These are phyloP conservation scores for Thunnus thynnus DNA, from an alignment of 2,113 vertebrate genomes.

Conservation along the genomic window DNA sequence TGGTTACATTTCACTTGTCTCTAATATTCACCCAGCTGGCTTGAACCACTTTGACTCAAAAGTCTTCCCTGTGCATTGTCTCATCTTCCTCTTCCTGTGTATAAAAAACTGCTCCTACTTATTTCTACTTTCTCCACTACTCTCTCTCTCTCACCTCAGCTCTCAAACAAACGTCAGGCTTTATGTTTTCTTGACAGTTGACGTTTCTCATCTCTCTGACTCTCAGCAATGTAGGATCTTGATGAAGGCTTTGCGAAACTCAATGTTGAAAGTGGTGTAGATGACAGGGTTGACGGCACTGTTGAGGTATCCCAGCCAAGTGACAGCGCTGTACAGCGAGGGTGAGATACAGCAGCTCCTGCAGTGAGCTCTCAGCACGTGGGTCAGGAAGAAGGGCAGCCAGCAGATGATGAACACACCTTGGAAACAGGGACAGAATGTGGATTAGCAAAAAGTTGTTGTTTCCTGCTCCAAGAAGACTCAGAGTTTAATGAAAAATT, in stretches of 20 bases:
- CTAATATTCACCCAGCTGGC: neutral
- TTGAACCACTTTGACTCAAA: neutral
- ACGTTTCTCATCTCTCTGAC: neutral
- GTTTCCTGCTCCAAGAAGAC: neutral
- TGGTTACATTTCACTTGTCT: neutral
- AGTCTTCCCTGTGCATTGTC: neutral
- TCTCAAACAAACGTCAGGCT: neutral
- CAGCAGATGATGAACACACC: conserved; percentile 88
- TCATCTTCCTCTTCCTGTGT: neutral
- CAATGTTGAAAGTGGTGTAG: conserved; percentile 88
- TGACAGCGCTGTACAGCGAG: conserved; percentile 84
- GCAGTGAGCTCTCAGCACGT: conserved; percentile 86
- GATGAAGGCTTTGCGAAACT: conserved; percentile 86
- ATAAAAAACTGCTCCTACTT: neutral
- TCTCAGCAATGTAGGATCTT: conserved; percentile 86
- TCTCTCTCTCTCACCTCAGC: neutral
- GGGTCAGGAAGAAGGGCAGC: conserved; percentile 87
- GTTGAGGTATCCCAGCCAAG: conserved; percentile 86
- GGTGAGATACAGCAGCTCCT: conserved; percentile 83
- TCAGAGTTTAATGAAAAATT: neutral
- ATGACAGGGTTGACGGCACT: conserved; percentile 87
- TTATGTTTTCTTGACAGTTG: conserved; percentile 1
- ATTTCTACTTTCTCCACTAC: neutral
- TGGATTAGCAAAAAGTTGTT: neutral
- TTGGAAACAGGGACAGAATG: conserved; percentile 38